Conservation (phyloP, 2,888 invertebrate species). For the Lepas anatifera region DNA sequence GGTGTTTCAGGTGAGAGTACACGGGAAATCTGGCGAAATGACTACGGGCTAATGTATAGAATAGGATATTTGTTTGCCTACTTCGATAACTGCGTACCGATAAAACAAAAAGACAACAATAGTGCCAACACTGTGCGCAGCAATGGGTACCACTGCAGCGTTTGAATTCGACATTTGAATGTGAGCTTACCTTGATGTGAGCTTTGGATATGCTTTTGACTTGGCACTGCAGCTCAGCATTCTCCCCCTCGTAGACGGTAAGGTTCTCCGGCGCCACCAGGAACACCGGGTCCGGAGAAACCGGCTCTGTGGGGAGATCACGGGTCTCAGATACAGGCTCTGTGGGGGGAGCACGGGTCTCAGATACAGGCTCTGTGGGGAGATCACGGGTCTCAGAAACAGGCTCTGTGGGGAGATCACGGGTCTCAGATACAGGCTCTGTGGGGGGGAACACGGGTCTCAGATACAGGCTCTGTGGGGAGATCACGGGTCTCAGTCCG, state of each 20-base stretch:
- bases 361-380: not conserved
- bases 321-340: not conserved
- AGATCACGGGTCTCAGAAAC: not conserved
- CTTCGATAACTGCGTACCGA: too few relatives aligned
- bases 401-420: not conserved
- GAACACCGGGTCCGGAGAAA: not conserved
- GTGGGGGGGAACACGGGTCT: not conserved
- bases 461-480: not conserved
- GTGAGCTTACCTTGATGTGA: constrained; percentile 1
- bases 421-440: not conserved
- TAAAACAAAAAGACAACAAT: too few relatives aligned
- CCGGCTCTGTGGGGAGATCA: not conserved
- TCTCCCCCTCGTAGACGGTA: constrained; percentile 1
- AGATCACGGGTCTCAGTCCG: not conserved
- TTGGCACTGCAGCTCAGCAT: not conserved
- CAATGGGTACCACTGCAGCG: too few relatives aligned
- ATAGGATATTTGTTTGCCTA: too few relatives aligned
- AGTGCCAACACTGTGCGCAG: too few relatives aligned
- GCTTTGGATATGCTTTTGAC: not conserved
- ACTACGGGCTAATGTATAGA: too few relatives aligned
- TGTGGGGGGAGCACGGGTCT: not conserved
- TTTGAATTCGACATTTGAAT: too few relatives aligned
- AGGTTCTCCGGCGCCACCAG: not conserved
- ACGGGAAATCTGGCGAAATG: too few relatives aligned
- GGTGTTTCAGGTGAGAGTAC: too few relatives aligned